These are phyloP conservation scores for Protobothrops mucrosquamatus DNA, from an alignment of 2,113 vertebrate species.

Conservation along the genomic window DNA sequence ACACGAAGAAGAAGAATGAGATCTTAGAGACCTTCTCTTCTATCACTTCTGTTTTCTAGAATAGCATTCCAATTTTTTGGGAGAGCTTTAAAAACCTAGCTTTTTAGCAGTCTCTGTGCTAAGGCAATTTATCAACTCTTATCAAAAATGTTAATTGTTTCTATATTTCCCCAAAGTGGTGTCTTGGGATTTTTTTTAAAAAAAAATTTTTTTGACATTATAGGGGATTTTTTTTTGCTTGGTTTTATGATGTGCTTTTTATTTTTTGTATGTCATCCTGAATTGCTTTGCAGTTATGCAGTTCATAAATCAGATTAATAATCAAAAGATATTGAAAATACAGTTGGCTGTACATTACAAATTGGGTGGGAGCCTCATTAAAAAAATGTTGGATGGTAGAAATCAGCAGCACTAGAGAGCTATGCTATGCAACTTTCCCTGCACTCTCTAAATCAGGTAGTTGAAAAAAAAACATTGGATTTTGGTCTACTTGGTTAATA, in stretches of 20 bases:
- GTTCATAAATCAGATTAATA: neutral
- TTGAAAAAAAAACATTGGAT: neutral
- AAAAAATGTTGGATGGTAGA: neutral
- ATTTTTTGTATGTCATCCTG: neutral
- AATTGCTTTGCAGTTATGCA: neutral
- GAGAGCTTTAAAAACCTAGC: neutral
- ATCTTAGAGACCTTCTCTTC: neutral
- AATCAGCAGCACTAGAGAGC: neutral
- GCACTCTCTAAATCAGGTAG: neutral
- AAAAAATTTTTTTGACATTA: neutral
- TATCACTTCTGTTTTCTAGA: neutral
- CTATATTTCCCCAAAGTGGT: neutral
- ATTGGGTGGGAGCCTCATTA: neutral
- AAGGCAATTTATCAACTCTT: neutral
- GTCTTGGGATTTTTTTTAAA: neutral
- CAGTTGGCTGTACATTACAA: neutral
- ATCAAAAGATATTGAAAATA: neutral
- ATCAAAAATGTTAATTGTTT: neutral
- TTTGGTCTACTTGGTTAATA: neutral
- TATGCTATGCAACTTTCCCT: neutral
- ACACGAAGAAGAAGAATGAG: neutral
- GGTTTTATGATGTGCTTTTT: neutral
- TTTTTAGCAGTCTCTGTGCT: neutral
- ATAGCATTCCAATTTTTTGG: neutral
- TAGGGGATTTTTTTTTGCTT: neutral